Evolutionary conservation across 2,888 invertebrate species (phyloP).

Genomic region (Gari tellinella): DNA sequence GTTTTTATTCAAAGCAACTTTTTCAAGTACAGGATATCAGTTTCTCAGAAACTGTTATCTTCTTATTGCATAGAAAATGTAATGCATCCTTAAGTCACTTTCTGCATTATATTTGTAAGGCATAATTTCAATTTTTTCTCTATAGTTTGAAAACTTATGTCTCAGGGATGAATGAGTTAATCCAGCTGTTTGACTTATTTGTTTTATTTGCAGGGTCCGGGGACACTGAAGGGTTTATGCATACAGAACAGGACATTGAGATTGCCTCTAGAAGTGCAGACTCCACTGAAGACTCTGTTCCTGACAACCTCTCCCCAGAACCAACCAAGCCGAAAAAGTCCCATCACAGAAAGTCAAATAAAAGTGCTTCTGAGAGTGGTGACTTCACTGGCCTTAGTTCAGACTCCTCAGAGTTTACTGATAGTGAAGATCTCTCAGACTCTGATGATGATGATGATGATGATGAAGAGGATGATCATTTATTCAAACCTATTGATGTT

Average conservation of each 20-base stretch:
- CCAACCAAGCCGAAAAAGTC: background rate
- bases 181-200: no score
- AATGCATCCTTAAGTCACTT: no score
- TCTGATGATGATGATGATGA: slow-evolving; percentile 6
- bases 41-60: no score
- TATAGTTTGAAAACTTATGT: no score
- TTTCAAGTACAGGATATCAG: no score
- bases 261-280: slow-evolving; percentile 77
- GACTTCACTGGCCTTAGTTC: slow-evolving; percentile 12
- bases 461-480: slow-evolving; percentile 11
- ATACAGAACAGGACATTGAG: slow-evolving; percentile 72
- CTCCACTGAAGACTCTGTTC: slow-evolving; percentile 75
- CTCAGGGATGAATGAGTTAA: no score
- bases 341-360: slow-evolving; percentile 7
- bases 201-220: no score
- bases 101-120: no score
- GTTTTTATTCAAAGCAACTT: no score
- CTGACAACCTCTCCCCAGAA: slow-evolving; percentile 69
- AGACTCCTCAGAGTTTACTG: slow-evolving; percentile 28
- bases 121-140: no score
- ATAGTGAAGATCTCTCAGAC: slow-evolving; percentile 20
- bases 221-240: slow-evolving; percentile 7
- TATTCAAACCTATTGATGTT: slow-evolving; percentile 47
- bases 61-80: no score
- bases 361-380: slow-evolving; percentile 27